phyloP scores from a whole-genome alignment of 2,888 invertebrate species.

The Noctua pronuba region DNA sequence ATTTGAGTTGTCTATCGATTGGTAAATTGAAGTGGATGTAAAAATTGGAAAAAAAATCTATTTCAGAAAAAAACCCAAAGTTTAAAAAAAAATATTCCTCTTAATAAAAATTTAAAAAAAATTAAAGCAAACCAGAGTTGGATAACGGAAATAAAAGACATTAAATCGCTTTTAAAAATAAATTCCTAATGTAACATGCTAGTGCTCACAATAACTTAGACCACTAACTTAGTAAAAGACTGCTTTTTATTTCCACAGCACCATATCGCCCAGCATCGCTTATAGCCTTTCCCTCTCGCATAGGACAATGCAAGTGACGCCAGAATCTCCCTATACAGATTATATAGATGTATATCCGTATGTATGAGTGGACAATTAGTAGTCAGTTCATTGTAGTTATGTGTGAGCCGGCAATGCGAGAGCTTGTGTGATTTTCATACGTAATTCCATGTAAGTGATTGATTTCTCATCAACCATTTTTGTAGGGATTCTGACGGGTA shows the following conservation, averaged over 20 bases:
- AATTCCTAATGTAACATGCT: too few relatives aligned
- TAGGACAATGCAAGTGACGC: neutral
- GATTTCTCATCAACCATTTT: constrained; percentile 14
- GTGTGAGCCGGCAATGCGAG: constrained; percentile 42
- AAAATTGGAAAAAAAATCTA: neutral
- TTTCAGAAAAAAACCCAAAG: neutral
- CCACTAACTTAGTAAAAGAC: neutral
- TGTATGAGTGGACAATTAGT: constrained; percentile 52
- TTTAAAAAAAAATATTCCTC: too few relatives aligned
- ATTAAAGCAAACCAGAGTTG: neutral
- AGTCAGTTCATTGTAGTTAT: constrained; percentile 50
- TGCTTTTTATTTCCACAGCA: neutral
- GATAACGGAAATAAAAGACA: neutral
- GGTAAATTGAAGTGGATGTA: neutral
- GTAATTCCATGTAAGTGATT: constrained; percentile 21
- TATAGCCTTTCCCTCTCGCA: neutral
- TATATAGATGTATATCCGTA: constrained; percentile 32
- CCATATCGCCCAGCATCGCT: neutral
- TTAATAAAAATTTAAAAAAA: too few relatives aligned
- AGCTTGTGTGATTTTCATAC: constrained; percentile 36
- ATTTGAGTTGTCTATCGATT: too few relatives aligned
- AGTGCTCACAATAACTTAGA: neutral
- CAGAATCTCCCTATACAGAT: constrained; percentile 22
- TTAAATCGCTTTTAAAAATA: neutral
- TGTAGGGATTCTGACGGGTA: neutral